Evolutionary conservation across 2,113 vertebrate genomes (phyloP).

Genomic region (Pygoscelis antarcticus): DNA sequence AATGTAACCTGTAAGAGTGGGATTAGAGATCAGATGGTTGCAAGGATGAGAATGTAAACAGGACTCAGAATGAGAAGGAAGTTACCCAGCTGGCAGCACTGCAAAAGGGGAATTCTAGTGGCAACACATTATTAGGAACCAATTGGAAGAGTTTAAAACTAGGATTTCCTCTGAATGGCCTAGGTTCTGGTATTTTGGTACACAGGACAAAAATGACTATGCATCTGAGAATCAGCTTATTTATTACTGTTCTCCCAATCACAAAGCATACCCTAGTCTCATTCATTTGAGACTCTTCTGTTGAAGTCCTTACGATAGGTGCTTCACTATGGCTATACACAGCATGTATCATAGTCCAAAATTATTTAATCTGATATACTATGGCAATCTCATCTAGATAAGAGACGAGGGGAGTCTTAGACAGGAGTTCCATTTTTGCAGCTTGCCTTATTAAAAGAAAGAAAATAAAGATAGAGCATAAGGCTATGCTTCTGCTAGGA

Average conservation of each 20-base stretch:
- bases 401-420: fast-evolving
- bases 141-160: neutral
- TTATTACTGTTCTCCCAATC: neutral
- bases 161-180: neutral
- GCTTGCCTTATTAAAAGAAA: neutral
- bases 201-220: neutral
- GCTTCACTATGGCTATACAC: neutral
- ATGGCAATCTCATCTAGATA: neutral
- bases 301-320: neutral
- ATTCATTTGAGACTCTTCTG: neutral
- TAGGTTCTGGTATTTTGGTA: neutral
- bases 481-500: neutral
- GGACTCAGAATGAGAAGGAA: neutral
- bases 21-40: neutral
- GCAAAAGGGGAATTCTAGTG: neutral
- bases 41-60: neutral
- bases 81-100: neutral
- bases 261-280: neutral
- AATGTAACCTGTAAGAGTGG: constrained; percentile 84
- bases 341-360: neutral
- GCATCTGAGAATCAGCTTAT: neutral
- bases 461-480: neutral
- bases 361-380: neutral
- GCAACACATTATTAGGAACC: neutral
- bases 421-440: neutral